These are phyloP conservation scores for Osmoderma eremita DNA, from an alignment of 2,888 invertebrate species.

Conservation along the genomic window DNA sequence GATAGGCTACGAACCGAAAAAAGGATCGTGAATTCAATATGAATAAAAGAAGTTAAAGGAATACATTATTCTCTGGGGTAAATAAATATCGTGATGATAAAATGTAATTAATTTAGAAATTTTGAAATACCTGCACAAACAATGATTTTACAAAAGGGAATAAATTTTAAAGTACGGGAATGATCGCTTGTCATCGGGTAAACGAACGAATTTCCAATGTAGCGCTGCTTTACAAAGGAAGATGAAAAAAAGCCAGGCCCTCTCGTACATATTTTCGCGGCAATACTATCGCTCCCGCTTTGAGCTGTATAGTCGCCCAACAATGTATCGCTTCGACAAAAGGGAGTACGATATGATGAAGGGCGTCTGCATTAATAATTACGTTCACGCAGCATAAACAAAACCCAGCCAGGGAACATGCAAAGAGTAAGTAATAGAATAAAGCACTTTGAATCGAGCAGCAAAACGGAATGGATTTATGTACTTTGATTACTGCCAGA, in stretches of 20 bases:
- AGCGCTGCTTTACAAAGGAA: not conserved
- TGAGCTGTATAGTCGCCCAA: slow-evolving; percentile 1
- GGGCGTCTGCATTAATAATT: slow-evolving; percentile 32
- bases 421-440: slow-evolving; percentile 14
- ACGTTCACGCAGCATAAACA: slow-evolving; percentile 11
- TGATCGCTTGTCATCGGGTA: not conserved
- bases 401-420: slow-evolving; percentile 1
- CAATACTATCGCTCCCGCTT: not conserved
- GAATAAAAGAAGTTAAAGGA: slow-evolving; percentile 17
- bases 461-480: slow-evolving; percentile 1
- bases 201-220: not conserved
- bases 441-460: slow-evolving; percentile 14
- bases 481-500: not conserved
- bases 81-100: not conserved
- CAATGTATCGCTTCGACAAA: slow-evolving; percentile 5
- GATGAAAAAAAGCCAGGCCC: not conserved
- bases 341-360: slow-evolving; percentile 2
- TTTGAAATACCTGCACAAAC: too few relatives aligned
- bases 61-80: slow-evolving; percentile 6
- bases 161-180: not conserved
- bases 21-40: slow-evolving; percentile 14
- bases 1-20: slow-evolving; percentile 15
- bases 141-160: not conserved
- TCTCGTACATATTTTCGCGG: not conserved
- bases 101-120: not conserved